Base-by-base conservation (phyloP, 2,888 invertebrate species). In the Melangyna quadrimaculata region DNA sequence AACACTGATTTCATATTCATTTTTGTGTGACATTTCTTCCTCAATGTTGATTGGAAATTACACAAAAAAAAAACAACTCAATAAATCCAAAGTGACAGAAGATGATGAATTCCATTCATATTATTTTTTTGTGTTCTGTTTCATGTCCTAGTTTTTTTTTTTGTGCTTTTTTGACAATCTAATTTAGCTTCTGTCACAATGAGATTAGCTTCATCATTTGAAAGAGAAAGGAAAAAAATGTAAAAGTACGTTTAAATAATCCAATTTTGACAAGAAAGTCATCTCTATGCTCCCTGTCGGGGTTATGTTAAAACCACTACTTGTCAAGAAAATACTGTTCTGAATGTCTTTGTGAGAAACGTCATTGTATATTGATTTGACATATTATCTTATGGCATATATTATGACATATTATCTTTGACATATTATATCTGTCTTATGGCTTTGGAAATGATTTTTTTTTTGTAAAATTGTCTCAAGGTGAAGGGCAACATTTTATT, bases 181-280 rank as follows among this genome's bases (percentile, higher is more conserved):
- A 51, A 51, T 67, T 67, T 67, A 48, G 67, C 48, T 48, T 48
- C 45, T 67, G 65, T 48, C 45, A 40, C 12, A 29, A 48, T 67
- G 24, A 67, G 67, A 48, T 67, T 40, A 67, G 29, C 27, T 45
- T 67, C 45, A 19, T 45, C 29, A 29, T 45, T 45, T 17, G 27
- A n/a, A 43, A 40, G 29, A 63, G 17, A 63, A 43, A 43, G 14
- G 7, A 17, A 27, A 9, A 43, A 27, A 27, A 22, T n/a, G 35
- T 22, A 59, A 63, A 40, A 63, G 17, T 27, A 27, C 63, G n/a
- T 43, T 63, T 43, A 63, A 63, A 43, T 43, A 63, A 63, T 43
- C 63, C 43, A 63, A 63, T 63, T 63, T 61, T 63, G 63, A 43
- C 61, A 63, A 27, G 40, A 63, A 43, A 27, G 61, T 63, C 40